A percentile compares a stretch with the other conserved stretches of the same genome.
Evolutionary conservation across 2,797 vertebrate species (phyloP).

Genomic region (Phrynocephalus guinanensis): DNA sequence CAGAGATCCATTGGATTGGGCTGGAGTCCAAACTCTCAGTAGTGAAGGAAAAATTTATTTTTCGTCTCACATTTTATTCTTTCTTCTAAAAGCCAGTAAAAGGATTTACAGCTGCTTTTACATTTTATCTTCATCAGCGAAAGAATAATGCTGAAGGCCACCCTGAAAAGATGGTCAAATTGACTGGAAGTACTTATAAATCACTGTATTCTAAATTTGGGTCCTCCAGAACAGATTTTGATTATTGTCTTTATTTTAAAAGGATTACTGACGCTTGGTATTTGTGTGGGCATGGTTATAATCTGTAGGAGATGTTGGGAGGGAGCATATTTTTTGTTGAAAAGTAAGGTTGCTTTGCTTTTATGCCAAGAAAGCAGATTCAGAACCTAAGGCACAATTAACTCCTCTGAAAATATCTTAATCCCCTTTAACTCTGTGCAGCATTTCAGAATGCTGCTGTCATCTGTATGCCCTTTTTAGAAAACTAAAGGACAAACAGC

Average conservation of each 20-base stretch:
- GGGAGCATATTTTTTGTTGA: conserved; percentile 29
- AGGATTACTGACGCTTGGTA: conserved; percentile 46
- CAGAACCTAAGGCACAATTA: conserved; percentile 28
- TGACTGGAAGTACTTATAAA: conserved; percentile 44
- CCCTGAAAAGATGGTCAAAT: conserved; percentile 48
- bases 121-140: conserved; percentile 62
- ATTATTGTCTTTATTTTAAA: conserved; percentile 58
- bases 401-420: conserved; percentile 44
- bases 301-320: conserved; percentile 35
- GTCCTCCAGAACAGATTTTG: conserved; percentile 47
- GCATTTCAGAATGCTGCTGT: conserved; percentile 39
- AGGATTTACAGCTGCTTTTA: conserved; percentile 52
- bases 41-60: not conserved
- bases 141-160: conserved; percentile 53
- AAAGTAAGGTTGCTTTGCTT: conserved; percentile 29
- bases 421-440: conserved; percentile 33
- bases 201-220: conserved; percentile 46
- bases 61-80: conserved; percentile 27
- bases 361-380: conserved; percentile 24
- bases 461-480: not conserved
- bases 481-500: not conserved
- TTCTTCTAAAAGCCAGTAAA: conserved; percentile 49
- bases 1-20: conserved; percentile 3
- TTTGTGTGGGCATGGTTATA: conserved; percentile 40
- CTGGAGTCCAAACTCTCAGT: conserved; percentile 27